Percentiles rank a stretch among this genome's conserved stretches.
phyloP scores from a whole-genome alignment of 2,888 invertebrate genomes.

The Rhagium mordax region DNA sequence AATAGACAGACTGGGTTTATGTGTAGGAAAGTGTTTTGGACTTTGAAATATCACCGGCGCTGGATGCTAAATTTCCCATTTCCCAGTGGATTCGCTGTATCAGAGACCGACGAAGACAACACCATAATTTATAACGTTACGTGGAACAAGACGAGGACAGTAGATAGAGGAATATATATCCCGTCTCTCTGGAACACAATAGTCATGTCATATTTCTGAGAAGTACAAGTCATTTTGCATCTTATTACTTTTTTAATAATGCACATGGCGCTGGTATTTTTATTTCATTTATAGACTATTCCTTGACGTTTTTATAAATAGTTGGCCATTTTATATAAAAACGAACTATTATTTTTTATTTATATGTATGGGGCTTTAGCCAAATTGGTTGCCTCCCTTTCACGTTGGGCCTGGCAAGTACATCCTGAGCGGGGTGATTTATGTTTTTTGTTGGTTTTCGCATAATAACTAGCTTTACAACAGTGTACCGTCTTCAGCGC shows the following conservation, averaged over 20 bases:
- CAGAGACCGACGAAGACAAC: constrained; percentile 62
- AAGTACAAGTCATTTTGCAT: constrained; percentile 60
- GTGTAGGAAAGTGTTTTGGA: constrained; percentile 63
- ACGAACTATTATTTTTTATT: constrained; percentile 15
- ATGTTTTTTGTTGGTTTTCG: too few species aligned
- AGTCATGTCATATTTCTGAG: constrained; percentile 59
- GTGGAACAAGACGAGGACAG: constrained; percentile 56
- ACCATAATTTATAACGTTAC: constrained; percentile 62
- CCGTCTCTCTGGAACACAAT: constrained; percentile 39
- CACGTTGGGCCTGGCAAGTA: background rate
- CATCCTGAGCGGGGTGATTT: background rate
- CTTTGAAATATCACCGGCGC: constrained; percentile 67
- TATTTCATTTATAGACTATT: constrained; percentile 4
- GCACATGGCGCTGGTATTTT: constrained; percentile 42
- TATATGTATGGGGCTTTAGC: constrained; percentile 10
- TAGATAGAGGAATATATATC: constrained; percentile 54
- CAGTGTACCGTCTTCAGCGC: too few species aligned
- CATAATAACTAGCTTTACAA: too few species aligned
- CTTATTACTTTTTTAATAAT: constrained; percentile 60
- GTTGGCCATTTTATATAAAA: constrained; percentile 13
- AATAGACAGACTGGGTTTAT: constrained; percentile 46
- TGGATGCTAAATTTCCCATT: constrained; percentile 66
- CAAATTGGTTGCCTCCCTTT: background rate
- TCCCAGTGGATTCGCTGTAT: constrained; percentile 61
- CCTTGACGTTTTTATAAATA: constrained; percentile 11